Conservation (phyloP, 1,140 invertebrate species). For the Oedothorax gibbosus region DNA sequence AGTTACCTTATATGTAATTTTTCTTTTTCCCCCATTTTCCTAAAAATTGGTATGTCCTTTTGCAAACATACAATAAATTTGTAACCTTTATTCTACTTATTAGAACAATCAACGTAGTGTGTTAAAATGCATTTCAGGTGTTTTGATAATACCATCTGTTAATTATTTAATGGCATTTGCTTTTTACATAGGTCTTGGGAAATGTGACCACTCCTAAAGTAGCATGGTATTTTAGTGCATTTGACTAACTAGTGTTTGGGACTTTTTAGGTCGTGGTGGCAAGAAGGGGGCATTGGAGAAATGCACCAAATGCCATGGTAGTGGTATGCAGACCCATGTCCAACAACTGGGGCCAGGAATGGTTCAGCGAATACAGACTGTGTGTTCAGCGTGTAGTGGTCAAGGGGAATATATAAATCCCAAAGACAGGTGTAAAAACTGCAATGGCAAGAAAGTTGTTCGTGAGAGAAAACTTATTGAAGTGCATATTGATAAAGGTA, state of each 20-base stretch:
- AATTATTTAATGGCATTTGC: too few species aligned
- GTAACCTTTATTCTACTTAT: too few species aligned
- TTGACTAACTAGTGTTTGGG: background rate
- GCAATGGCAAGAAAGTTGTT: slow-evolving; percentile 90
- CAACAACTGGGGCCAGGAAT: slow-evolving; percentile 95
- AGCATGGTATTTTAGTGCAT: too few species aligned
- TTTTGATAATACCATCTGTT: too few species aligned
- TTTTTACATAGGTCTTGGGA: too few species aligned
- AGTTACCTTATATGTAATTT: too few species aligned
- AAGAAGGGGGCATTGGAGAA: slow-evolving; percentile 92
- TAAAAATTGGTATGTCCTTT: too few species aligned
- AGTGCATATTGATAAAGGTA: slow-evolving; percentile 96
- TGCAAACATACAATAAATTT: too few species aligned
- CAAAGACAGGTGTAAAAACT: slow-evolving; percentile 93
- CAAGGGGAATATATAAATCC: slow-evolving; percentile 79
- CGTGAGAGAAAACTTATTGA: slow-evolving; percentile 95
- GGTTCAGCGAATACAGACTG: slow-evolving; percentile 94
- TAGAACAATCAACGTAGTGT: too few species aligned
- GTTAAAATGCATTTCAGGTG: too few species aligned
- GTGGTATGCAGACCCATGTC: slow-evolving; percentile 90
- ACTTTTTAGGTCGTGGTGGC: slow-evolving; percentile 78
- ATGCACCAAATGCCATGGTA: slow-evolving; percentile 88
- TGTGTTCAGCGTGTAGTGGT: slow-evolving; percentile 89
- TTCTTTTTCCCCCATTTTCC: too few species aligned
- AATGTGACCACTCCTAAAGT: too few species aligned